Percentiles rank a stretch among this genome's conserved stretches.
Conservation (phyloP, 2,113 vertebrate species). For the Vulpes vulpes region DNA sequence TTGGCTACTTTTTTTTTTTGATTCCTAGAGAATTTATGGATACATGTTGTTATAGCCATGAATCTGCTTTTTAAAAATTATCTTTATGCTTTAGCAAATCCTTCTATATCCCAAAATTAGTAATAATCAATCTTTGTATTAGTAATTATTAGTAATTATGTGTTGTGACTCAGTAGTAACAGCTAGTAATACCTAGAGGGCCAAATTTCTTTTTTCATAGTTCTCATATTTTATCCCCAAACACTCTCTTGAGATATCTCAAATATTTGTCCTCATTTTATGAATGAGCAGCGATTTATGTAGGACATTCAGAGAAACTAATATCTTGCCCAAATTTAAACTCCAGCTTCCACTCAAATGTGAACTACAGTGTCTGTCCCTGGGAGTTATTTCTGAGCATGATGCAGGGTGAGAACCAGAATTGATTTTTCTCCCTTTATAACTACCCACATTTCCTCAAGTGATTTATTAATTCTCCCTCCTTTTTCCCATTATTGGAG, state of each 20-base stretch:
- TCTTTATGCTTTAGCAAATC: neutral
- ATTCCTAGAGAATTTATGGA: neutral
- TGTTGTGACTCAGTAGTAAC: neutral
- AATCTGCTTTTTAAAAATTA: conserved; percentile 25
- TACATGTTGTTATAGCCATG: neutral
- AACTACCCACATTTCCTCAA: neutral
- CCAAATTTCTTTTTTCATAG: neutral
- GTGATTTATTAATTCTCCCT: neutral
- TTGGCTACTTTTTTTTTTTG: neutral
- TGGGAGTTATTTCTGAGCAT: neutral
- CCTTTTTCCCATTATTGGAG: neutral
- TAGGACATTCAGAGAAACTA: neutral
- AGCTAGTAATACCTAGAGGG: neutral
- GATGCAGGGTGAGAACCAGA: neutral
- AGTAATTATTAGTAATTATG: neutral
- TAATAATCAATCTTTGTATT: neutral
- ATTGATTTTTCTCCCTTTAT: neutral
- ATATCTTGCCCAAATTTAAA: neutral
- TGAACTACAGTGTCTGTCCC: neutral
- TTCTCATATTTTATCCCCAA: neutral
- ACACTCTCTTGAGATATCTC: neutral
- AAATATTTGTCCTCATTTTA: neutral
- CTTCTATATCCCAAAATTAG: neutral
- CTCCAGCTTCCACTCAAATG: neutral
- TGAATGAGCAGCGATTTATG: neutral